Evolutionary conservation across 2,113 vertebrate genomes (phyloP).

Genomic region (Leptodactylus fuscus): DNA sequence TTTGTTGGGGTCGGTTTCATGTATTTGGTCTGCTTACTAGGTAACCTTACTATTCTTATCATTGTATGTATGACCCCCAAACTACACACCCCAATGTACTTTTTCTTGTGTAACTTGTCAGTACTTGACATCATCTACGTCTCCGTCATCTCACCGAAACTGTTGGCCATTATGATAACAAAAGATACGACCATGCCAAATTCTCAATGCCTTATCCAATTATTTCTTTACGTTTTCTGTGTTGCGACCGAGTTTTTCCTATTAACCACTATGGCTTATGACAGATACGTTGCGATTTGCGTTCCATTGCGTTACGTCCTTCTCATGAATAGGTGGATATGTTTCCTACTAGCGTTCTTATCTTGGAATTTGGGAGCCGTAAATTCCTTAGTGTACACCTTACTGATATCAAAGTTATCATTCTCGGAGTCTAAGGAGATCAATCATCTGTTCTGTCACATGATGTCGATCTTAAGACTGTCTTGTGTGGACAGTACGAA

Average conservation of each 20-base stretch:
- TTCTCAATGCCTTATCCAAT: background rate
- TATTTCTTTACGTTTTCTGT: background rate
- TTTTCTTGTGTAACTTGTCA: background rate
- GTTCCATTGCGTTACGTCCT: background rate
- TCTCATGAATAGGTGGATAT: background rate
- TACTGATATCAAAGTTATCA: background rate
- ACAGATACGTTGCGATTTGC: background rate
- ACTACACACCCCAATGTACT: background rate
- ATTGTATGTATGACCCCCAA: background rate
- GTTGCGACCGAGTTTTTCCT: background rate
- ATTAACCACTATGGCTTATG: background rate
- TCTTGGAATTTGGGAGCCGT: background rate
- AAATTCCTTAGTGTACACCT: background rate
- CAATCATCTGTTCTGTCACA: background rate
- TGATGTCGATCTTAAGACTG: background rate
- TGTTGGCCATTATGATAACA: background rate
- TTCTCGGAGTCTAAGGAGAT: constrained; percentile 8
- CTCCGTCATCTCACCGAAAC: background rate
- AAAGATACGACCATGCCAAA: background rate
- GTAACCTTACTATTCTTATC: constrained; percentile 7
- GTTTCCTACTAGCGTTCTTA: background rate
- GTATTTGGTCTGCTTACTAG: background rate
- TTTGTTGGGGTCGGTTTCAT: background rate
- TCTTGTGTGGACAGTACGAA: background rate
- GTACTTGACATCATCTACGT: background rate